A percentile compares a stretch with the other conserved stretches of the same genome.
Evolutionary conservation across 2,113 vertebrate genomes (phyloP).

Genomic region (Corythornis vintsioides): DNA sequence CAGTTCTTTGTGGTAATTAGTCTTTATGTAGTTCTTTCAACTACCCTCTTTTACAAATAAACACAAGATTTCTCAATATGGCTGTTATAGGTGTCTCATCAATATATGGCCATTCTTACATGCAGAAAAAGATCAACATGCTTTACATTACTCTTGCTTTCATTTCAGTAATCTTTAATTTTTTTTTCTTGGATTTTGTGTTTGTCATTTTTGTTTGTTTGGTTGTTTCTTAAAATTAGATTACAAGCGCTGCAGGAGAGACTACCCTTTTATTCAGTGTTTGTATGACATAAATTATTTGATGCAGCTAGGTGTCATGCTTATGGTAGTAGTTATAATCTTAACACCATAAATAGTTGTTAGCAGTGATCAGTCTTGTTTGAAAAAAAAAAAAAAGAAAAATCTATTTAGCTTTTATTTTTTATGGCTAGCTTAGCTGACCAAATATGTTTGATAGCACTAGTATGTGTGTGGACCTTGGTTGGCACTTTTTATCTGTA

Average conservation of each 20-base stretch:
- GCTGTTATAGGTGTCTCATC: not conserved
- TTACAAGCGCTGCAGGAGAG: not conserved
- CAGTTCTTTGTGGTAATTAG: not conserved
- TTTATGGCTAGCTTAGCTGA: not conserved
- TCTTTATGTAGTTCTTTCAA: not conserved
- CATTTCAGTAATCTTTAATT: not conserved
- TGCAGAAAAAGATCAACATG: not conserved
- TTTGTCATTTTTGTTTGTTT: not conserved
- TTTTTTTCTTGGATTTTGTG: not conserved
- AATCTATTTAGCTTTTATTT: not conserved
- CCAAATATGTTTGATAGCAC: not conserved
- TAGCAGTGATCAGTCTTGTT: not conserved
- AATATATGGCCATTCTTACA: not conserved
- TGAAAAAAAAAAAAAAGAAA: not conserved
- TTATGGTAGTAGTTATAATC: not conserved
- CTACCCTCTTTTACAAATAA: not conserved
- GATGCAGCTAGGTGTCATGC: not conserved
- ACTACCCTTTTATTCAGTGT: not conserved
- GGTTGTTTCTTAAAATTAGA: not conserved
- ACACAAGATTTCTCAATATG: not conserved
- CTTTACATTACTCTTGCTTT: not conserved
- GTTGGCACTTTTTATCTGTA: not conserved
- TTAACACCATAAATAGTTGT: not conserved
- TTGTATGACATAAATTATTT: not conserved
- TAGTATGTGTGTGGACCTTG: not conserved